Percentiles rank a stretch among this genome's conserved stretches.
Evolutionary conservation across 2,888 invertebrate genomes (phyloP).

Genomic region (Mystacides longicornis): DNA sequence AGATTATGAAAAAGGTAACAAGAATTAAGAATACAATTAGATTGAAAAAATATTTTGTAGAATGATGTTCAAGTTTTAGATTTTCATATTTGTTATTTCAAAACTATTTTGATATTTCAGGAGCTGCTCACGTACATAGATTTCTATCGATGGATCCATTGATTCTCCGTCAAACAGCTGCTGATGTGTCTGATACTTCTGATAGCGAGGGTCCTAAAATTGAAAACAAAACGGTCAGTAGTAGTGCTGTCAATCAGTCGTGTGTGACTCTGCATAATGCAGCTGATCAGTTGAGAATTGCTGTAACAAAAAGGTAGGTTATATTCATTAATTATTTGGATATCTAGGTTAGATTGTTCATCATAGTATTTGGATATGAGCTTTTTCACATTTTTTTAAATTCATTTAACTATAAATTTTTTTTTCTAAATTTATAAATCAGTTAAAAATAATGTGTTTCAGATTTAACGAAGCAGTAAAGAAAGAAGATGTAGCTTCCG

Average conservation of each 20-base stretch:
- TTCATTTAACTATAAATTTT: neutral
- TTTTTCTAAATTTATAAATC: too few species aligned
- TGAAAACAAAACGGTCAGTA: conserved; percentile 40
- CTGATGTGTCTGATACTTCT: conserved; percentile 58
- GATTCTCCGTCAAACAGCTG: conserved; percentile 66
- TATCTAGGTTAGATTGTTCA: too few species aligned
- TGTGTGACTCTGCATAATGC: conserved; percentile 39
- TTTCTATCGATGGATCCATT: conserved; percentile 90
- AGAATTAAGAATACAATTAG: neutral
- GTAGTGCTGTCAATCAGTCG: conserved; percentile 41
- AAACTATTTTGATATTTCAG: conserved; percentile 37
- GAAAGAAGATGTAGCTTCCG: conserved; percentile 78
- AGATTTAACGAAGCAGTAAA: conserved; percentile 88
- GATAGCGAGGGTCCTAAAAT: conserved; percentile 38
- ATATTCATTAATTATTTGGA: too few species aligned
- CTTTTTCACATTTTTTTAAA: too few species aligned
- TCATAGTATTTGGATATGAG: too few species aligned
- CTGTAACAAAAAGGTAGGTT: conserved; percentile 31
- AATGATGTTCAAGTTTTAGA: too few species aligned
- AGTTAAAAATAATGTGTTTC: too few species aligned
- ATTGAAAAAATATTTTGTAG: too few species aligned
- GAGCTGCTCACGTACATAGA: conserved; percentile 90
- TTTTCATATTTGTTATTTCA: too few species aligned
- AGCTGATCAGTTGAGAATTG: conserved; percentile 38
- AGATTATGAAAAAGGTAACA: conserved; percentile 79